Evolutionary conservation across 2,113 vertebrate species (phyloP).

Genomic region (Patagioenas fasciata): DNA sequence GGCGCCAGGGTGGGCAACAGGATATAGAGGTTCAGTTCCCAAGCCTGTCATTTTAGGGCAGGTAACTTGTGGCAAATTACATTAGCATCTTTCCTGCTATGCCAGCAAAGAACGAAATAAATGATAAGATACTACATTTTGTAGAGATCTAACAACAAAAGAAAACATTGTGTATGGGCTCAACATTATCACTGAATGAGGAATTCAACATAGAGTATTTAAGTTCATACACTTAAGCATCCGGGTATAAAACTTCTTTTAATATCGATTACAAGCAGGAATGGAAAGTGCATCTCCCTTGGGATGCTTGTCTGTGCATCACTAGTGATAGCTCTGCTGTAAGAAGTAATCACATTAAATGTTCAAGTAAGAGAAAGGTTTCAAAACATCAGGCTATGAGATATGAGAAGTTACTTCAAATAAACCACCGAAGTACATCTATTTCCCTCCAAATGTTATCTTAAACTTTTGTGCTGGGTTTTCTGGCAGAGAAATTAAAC

Average conservation of each 20-base stretch:
- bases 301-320: not conserved
- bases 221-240: not conserved
- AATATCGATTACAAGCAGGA: not conserved
- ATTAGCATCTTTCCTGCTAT: not conserved
- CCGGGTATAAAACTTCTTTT: not conserved
- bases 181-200: not conserved
- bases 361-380: not conserved
- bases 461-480: constrained; percentile 34
- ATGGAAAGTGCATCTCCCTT: not conserved
- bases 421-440: constrained; percentile 36
- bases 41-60: not conserved
- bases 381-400: not conserved
- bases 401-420: constrained; percentile 14
- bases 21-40: not conserved
- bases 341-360: not conserved
- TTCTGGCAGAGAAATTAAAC: constrained; percentile 35
- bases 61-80: not conserved
- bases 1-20: not conserved
- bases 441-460: constrained; percentile 57
- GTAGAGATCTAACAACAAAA: not conserved
- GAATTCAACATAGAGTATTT: not conserved
- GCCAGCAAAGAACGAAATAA: not conserved
- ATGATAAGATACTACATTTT: not conserved
- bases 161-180: not conserved
- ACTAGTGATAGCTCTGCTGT: not conserved